Evolutionary conservation across 2,888 invertebrate species (phyloP).

Genomic region (Cheilosia urbana): DNA sequence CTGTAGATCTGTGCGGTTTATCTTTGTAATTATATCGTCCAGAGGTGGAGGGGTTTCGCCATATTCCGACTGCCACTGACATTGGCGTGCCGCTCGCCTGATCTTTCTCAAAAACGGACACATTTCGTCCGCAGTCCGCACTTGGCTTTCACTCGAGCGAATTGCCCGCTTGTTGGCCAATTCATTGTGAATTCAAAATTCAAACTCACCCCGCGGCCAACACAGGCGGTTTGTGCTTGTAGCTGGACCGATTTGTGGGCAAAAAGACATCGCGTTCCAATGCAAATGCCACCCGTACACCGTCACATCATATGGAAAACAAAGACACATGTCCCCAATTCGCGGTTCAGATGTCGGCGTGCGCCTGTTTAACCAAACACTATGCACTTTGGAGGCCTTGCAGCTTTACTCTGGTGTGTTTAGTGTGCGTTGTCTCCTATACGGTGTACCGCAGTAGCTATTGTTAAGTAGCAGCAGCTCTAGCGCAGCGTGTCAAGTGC

Average conservation of each 20-base stretch:
- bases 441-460: slow-evolving; percentile 4
- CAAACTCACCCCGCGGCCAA: slow-evolving; percentile 47
- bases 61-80: neutral
- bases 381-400: slow-evolving; percentile 43
- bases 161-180: slow-evolving; percentile 22
- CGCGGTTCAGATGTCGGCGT: slow-evolving; percentile 43
- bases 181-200: slow-evolving; percentile 60
- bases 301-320: slow-evolving; percentile 20
- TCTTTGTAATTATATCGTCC: slow-evolving; percentile 66
- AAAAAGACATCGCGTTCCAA: slow-evolving; percentile 30
- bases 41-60: slow-evolving; percentile 32
- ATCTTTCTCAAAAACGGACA: too few relatives aligned
- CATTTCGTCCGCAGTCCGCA: neutral
- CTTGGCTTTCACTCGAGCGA: slow-evolving; percentile 53
- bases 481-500: slow-evolving; percentile 70
- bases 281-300: slow-evolving; percentile 34
- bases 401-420: neutral
- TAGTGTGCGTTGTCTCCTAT: slow-evolving; percentile 31
- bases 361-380: slow-evolving; percentile 48
- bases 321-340: slow-evolving; percentile 65
- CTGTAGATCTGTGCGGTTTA: slow-evolving; percentile 24
- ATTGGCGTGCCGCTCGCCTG: slow-evolving; percentile 17
- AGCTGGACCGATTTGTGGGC: neutral
- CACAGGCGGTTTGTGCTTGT: slow-evolving; percentile 31
- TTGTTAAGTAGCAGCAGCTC: slow-evolving; percentile 9